phyloP scores from a whole-genome alignment of 2,888 invertebrate genomes.

The Sarcophaga caerulescens region DNA sequence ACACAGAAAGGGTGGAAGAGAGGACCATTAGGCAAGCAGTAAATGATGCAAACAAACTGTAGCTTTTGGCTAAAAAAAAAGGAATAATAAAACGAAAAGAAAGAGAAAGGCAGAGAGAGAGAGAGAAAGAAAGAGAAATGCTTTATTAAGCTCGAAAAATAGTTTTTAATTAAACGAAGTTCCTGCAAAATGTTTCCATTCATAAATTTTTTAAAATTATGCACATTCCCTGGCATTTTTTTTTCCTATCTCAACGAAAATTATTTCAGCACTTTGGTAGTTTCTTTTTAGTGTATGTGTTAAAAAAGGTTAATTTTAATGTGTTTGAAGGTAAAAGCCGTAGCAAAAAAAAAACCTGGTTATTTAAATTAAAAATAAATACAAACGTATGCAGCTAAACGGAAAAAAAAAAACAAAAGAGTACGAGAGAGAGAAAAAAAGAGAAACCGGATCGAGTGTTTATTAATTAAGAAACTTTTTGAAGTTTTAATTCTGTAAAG shows the following conservation, averaged over 20 bases:
- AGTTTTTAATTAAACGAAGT: slow-evolving; percentile 68
- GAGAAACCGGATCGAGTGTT: neutral
- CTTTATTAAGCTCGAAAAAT: slow-evolving; percentile 66
- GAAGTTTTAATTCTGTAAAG: neutral
- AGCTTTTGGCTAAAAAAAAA: slow-evolving; percentile 46
- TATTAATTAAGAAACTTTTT: neutral
- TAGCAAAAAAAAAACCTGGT: slow-evolving; percentile 1
- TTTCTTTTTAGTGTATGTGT: neutral
- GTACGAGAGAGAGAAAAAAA: no score
- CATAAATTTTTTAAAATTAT: slow-evolving; percentile 66
- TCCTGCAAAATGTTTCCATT: slow-evolving; percentile 61
- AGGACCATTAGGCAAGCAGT: neutral
- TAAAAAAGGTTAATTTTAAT: slow-evolving; percentile 52
- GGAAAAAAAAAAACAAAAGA: no score
- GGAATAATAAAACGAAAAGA: no score
- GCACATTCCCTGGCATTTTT: neutral
- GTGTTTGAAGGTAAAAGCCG: slow-evolving; percentile 13
- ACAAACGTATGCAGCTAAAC: neutral
- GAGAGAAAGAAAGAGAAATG: slow-evolving; percentile 22
- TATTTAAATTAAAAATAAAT: slow-evolving; percentile 27
- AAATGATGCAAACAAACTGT: slow-evolving; percentile 56
- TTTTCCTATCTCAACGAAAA: slow-evolving; percentile 12
- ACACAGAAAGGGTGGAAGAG: neutral
- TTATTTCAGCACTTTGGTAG: slow-evolving; percentile 7
- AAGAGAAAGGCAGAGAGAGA: no score